These are phyloP conservation scores for Trachymyrmex septentrionalis DNA, from an alignment of 1,140 invertebrate genomes.

Conservation along the genomic window DNA sequence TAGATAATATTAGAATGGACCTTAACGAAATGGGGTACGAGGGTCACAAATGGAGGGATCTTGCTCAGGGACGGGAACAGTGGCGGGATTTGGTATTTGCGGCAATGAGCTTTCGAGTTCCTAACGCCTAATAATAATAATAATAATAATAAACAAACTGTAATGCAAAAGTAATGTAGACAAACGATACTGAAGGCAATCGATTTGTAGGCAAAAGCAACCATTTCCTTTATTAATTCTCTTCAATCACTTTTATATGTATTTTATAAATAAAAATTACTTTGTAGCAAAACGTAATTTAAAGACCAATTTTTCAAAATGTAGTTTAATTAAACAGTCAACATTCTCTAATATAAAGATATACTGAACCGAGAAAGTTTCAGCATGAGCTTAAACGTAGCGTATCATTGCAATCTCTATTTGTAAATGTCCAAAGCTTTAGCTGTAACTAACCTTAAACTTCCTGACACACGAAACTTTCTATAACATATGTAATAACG, in stretches of 20 bases:
- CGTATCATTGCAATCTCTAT: conserved; percentile 18
- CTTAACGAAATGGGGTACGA: too few relatives aligned
- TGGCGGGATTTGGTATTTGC: too few relatives aligned
- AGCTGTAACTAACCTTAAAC: conserved; percentile 15
- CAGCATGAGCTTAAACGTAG: neutral
- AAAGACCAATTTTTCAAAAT: neutral
- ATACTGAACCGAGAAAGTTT: conserved; percentile 11
- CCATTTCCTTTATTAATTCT: neutral
- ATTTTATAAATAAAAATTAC: neutral
- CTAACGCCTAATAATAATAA: too few relatives aligned
- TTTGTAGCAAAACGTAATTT: neutral
- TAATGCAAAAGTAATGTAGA: too few relatives aligned
- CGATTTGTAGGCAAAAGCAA: too few relatives aligned
- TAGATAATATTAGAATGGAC: too few relatives aligned
- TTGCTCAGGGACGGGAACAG: too few relatives aligned
- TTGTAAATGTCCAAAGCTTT: conserved; percentile 49
- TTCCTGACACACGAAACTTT: conserved; percentile 22
- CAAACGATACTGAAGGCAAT: too few relatives aligned
- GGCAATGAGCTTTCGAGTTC: too few relatives aligned
- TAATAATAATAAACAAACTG: too few relatives aligned
- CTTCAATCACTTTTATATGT: neutral
- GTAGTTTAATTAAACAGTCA: conserved; percentile 6
- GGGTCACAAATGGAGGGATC: too few relatives aligned
- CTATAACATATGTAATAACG: neutral
- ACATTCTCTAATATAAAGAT: neutral